Evolutionary conservation across 1,140 invertebrate species (phyloP).

Genomic region (Orchesella cincta): DNA sequence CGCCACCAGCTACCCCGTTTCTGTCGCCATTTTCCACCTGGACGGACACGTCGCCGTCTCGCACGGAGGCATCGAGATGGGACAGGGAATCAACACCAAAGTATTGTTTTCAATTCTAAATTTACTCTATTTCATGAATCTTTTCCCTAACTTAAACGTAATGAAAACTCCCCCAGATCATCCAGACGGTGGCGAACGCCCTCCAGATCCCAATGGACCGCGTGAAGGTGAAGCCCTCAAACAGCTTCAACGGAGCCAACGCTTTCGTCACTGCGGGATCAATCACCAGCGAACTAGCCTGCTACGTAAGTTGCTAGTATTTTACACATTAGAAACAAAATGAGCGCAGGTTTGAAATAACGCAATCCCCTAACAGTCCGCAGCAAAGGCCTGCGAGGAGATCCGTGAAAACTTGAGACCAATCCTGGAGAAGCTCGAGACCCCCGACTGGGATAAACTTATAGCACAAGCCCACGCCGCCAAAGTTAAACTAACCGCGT

Average conservation of each 20-base stretch:
- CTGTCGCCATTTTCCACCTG: conserved; percentile 63
- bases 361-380: too few species aligned
- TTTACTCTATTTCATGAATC: neutral
- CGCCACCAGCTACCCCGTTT: conserved; percentile 52
- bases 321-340: too few species aligned
- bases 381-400: too few species aligned
- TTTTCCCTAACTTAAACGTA: too few species aligned
- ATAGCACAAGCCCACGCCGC: conserved; percentile 62
- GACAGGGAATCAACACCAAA: conserved; percentile 56
- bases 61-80: conserved; percentile 71
- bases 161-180: too few species aligned
- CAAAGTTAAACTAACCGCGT: conserved; percentile 67
- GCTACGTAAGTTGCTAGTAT: too few species aligned
- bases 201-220: neutral
- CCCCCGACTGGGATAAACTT: conserved; percentile 68
- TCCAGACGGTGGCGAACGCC: neutral
- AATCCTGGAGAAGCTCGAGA: conserved; percentile 59
- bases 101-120: too few species aligned
- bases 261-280: neutral
- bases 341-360: neutral
- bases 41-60: conserved; percentile 64
- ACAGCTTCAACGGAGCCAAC: neutral
- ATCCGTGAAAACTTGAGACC: conserved; percentile 66
- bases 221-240: neutral
- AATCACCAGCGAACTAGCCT: neutral